Evolutionary conservation across 2,113 vertebrate genomes (phyloP), one percentile per base, ranked within the genome.

Genomic region (Mellivora capensis): DNA sequence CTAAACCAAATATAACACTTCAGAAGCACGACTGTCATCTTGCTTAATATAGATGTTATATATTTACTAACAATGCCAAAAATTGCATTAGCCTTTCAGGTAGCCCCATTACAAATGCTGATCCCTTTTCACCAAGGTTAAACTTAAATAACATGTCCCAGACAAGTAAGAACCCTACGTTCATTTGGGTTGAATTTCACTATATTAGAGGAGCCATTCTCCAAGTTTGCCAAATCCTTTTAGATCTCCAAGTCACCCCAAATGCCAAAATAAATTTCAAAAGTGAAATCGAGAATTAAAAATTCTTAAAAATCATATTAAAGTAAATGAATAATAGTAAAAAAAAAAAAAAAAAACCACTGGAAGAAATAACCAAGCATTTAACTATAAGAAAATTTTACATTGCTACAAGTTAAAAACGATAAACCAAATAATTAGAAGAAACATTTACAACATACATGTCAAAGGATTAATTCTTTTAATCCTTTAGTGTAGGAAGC

Each of bases 251-350:
- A 81, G 21, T 76, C 7, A 88, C 8, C 3, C 21, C 42, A 91
- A 95, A 81, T 37, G 72, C 54, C 52, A 93, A 87, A 96, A 80
- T 77, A 77, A 71, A 54, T 93, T 93, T 7, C 34, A 72, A 67
- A 72, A 93, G n/a, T 85, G 29, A 96, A 94, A 90, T 74, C 20
- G 80, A 96, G 29, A 72, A 54, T 82, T 61, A 72, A 82, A 92
- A 91, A 59, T 57, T 67, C 69, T 94, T 89, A 86, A 85, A 86
- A 92, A 82, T 54, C 21, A 86, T 21, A 93, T 90, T 39, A 80
- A 88, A 69, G 0, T 85, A 89, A 94, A 90, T 85, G 17, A 74
- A 85, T 23, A 57, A 71, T 64, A 11, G 25, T 52, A 87, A 82
- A 72, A 52, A 52, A 52, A 47, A 47, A 49, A 27, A 59, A 23